Evolutionary conservation across 2,888 invertebrate species (phyloP).

Genomic region (Drosophila neotestacea): DNA sequence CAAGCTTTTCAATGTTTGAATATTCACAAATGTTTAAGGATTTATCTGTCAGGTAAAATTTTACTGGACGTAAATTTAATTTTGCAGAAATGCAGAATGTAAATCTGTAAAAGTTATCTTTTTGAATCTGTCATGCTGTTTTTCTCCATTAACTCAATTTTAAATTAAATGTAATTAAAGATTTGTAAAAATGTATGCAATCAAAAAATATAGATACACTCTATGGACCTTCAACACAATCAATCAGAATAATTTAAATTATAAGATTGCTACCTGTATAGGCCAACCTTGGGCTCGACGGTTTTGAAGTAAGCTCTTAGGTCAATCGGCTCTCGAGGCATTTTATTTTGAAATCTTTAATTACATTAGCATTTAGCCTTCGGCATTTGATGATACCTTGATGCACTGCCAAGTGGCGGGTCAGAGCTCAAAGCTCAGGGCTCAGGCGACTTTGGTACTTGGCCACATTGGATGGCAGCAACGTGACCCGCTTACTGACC

Average conservation of each 20-base stretch:
- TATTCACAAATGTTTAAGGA: too few species aligned
- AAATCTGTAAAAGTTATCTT: too few species aligned
- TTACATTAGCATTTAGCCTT: conserved; percentile 58
- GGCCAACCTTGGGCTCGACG: conserved; percentile 1
- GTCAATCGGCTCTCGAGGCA: conserved; percentile 20
- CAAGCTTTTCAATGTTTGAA: too few species aligned
- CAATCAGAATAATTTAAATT: conserved; percentile 3
- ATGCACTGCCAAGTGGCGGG: conserved; percentile 53
- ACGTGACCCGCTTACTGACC: conserved; percentile 31
- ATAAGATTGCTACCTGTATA: conserved; percentile 1
- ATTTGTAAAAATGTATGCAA: background rate
- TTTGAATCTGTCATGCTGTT: too few species aligned
- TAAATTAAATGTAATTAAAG: too few species aligned
- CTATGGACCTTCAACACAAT: background rate
- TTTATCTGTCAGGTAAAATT: too few species aligned
- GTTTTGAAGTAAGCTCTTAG: conserved; percentile 8
- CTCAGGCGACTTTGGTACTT: conserved; percentile 16
- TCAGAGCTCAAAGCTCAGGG: background rate
- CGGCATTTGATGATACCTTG: conserved; percentile 38
- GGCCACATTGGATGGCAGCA: conserved; percentile 24
- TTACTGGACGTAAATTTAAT: too few species aligned
- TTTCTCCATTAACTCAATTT: too few species aligned
- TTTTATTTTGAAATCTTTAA: conserved; percentile 52
- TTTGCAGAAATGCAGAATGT: too few species aligned
- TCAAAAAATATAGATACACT: background rate